Evolutionary conservation across 2,113 vertebrate species (phyloP).

Genomic region (Strix aluco): DNA sequence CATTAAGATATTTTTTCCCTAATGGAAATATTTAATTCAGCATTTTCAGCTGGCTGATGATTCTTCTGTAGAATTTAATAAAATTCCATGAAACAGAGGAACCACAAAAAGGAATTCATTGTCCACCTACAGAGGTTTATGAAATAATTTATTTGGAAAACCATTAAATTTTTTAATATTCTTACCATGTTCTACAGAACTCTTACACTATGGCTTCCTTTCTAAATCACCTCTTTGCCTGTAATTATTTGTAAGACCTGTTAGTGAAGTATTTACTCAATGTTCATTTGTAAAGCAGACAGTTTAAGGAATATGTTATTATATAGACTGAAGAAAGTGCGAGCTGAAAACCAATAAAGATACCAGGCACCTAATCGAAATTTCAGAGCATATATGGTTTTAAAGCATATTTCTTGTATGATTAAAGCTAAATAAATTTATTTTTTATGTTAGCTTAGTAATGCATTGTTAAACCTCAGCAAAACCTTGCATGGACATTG

Average conservation of each 20-base stretch:
- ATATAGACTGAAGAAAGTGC: not conserved
- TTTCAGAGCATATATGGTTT: not conserved
- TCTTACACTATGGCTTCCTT: not conserved
- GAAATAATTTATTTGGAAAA: not conserved
- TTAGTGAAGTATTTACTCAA: not conserved
- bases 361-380: not conserved
- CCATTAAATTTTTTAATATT: not conserved
- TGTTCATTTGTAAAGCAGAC: not conserved
- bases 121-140: not conserved
- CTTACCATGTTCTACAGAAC: not conserved
- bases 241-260: not conserved
- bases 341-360: not conserved
- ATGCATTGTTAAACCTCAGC: not conserved
- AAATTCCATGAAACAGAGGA: not conserved
- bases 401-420: not conserved
- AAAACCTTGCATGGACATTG: not conserved
- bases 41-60: not conserved
- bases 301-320: not conserved
- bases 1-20: not conserved
- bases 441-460: not conserved
- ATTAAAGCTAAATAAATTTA: not conserved
- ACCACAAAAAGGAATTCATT: not conserved
- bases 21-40: not conserved
- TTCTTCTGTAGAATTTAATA: not conserved
- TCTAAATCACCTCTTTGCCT: not conserved